phyloP scores from a whole-genome alignment of 2,113 vertebrate genomes.

The Spheniscus mendiculus region DNA sequence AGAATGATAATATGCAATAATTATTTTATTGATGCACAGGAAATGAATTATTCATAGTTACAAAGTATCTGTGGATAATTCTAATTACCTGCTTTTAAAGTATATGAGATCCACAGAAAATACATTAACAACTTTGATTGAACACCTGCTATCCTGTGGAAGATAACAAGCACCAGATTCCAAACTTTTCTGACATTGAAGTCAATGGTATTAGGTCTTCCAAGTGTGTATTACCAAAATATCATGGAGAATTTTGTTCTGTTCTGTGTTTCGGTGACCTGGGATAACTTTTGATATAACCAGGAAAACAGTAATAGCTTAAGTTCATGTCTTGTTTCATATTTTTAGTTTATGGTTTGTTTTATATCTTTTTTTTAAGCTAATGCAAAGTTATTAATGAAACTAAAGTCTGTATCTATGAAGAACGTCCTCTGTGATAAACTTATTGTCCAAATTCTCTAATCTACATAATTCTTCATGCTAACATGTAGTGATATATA shows the following conservation, averaged over 20 bases:
- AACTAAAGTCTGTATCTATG: background rate
- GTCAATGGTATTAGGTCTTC: background rate
- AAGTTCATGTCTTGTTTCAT: background rate
- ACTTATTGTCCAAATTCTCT: background rate
- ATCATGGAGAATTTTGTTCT: background rate
- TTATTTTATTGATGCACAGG: conserved; percentile 79
- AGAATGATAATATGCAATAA: conserved; percentile 82
- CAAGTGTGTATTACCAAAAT: background rate
- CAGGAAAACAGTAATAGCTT: background rate
- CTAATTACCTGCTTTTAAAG: conserved; percentile 81
- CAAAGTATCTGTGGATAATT: conserved; percentile 79
- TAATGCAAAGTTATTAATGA: background rate
- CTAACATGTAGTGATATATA: background rate
- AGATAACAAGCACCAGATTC: conserved; percentile 10
- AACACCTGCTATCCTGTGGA: conserved; percentile 72
- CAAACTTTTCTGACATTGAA: conserved; percentile 18
- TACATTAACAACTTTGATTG: conserved; percentile 75
- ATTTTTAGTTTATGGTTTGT: background rate
- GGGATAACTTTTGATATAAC: background rate
- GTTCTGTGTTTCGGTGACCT: background rate
- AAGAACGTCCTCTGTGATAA: background rate
- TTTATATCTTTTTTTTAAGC: background rate
- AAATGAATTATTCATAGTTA: conserved; percentile 82
- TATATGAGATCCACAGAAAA: conserved; percentile 74
- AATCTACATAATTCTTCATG: background rate